Base-by-base conservation (phyloP, 2,113 vertebrate genomes). In the Bufo bufo region DNA sequence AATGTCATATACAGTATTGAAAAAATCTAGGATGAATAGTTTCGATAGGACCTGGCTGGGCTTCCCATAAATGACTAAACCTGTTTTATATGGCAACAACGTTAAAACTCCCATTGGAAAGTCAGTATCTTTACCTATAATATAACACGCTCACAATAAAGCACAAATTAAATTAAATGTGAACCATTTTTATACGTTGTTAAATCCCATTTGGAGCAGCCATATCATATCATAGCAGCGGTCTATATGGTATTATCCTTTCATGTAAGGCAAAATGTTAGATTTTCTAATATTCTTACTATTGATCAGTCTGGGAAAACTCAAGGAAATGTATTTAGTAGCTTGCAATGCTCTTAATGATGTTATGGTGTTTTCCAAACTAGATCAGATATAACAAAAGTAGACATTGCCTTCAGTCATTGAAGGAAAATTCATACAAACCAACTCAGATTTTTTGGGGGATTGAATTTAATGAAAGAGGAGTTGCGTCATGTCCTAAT, bases 261-360 rank as follows among this genome's bases (percentile, higher is more conserved):
- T 20, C 17, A 23, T 50, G 20, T 52, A 3, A 83, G 65, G 65
- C 47, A 43, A 84, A 33, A 84, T 84, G 63, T 71, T 69, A 84
- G 49, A 84, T 84, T 84, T 84, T 72, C 49, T 84, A 71, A 84
- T 84, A 54, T 71, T 72, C 50, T 84, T 84, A 71, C 82, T 72
- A 84, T 84, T 84, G 82, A 84, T 84, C 82, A 6, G 82, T 72
- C 82, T 84, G 49, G 50, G 61, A 82, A 45, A 82, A 66, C 47
- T 71, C 47, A 52, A 72, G 23, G 82, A 84, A 84, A 84, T 84
- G 82, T 84, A 84, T 54, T 84, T 71, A 84, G 65, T 9, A 33
- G 49, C 20, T 49, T 20, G 65, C 23, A 33, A 52, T 43, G 20
- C 52, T 71, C n/a, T 71, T 71, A 84, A 84, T 84, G 49, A 71